Evolutionary conservation across 2,888 invertebrate genomes (phyloP).

Genomic region (Tenodera sinensis): DNA sequence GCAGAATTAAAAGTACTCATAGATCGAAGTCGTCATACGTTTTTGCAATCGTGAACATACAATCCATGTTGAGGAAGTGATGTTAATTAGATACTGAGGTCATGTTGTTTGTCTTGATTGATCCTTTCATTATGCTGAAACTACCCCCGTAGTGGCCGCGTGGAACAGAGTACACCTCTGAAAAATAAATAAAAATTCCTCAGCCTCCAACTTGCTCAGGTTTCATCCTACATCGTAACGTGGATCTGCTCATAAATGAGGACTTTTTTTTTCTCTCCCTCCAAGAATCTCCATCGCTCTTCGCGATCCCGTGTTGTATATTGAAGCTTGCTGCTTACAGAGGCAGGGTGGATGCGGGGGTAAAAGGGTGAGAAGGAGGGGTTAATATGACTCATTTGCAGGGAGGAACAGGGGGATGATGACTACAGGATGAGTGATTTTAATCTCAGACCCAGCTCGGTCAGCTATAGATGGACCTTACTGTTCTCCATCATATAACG

Average conservation of each 20-base stretch:
- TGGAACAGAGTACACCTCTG: not conserved
- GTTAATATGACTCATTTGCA: constrained; percentile 16
- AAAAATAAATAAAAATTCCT: not conserved
- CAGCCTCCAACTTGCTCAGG: not conserved
- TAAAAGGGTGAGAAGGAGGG: not conserved
- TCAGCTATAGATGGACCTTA: not conserved
- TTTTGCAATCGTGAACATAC: not conserved
- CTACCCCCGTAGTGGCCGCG: not conserved
- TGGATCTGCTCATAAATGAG: not conserved
- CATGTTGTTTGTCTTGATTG: not conserved
- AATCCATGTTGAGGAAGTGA: not conserved
- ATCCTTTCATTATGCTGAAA: not conserved
- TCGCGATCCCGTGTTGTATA: not conserved
- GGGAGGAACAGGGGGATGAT: not conserved
- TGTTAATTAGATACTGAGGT: not conserved
- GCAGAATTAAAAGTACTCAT: no score
- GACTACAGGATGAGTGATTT: not conserved
- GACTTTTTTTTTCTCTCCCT: not conserved
- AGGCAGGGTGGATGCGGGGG: not conserved
- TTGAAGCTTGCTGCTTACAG: not conserved
- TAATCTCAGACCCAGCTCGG: not conserved
- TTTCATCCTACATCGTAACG: not conserved
- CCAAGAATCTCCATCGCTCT: not conserved
- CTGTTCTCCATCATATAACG: not conserved
- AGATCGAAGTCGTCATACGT: no score